phyloP scores from a whole-genome alignment of 2,888 invertebrate genomes.

The Acrobasis repandana region DNA sequence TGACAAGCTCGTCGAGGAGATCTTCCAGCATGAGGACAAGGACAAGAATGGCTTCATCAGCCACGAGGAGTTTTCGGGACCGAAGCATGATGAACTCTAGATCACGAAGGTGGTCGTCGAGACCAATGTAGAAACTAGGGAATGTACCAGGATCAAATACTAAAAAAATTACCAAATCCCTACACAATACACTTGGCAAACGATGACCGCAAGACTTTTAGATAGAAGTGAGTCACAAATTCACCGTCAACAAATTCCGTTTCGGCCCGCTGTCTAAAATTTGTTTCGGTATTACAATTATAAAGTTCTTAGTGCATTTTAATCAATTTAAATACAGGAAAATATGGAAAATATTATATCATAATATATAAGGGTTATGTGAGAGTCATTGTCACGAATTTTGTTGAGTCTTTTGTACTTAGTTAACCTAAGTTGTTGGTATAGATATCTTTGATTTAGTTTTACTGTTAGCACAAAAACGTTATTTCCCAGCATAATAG shows the following conservation, averaged over 20 bases:
- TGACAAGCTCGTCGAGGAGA: slow-evolving; percentile 96
- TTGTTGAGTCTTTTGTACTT: slow-evolving; percentile 68
- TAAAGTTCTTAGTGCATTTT: slow-evolving; percentile 4
- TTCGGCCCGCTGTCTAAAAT: slow-evolving; percentile 10
- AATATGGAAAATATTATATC: slow-evolving; percentile 1
- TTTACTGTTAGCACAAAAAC: slow-evolving; percentile 31
- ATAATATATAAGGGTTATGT: slow-evolving; percentile 20
- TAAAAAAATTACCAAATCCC: not conserved
- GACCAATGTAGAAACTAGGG: slow-evolving; percentile 10
- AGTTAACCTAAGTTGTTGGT: slow-evolving; percentile 61
- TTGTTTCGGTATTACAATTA: not conserved
- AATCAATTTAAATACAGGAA: not conserved
- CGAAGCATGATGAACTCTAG: slow-evolving; percentile 98
- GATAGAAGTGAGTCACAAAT: slow-evolving; percentile 1
- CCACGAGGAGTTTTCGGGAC: slow-evolving; percentile 97
- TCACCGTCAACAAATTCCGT: not conserved
- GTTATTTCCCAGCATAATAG: slow-evolving; percentile 23
- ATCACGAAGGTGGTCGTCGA: slow-evolving; percentile 8
- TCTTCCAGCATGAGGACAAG: slow-evolving; percentile 98
- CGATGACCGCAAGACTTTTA: not conserved
- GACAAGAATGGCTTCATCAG: slow-evolving; percentile 98
- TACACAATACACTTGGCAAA: not conserved
- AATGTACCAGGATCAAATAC: not conserved
- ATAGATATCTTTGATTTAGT: slow-evolving; percentile 54
- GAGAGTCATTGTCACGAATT: slow-evolving; percentile 42